Evolutionary conservation across 2,888 invertebrate genomes (phyloP).

Genomic region (Aspidiotus rigidus): DNA sequence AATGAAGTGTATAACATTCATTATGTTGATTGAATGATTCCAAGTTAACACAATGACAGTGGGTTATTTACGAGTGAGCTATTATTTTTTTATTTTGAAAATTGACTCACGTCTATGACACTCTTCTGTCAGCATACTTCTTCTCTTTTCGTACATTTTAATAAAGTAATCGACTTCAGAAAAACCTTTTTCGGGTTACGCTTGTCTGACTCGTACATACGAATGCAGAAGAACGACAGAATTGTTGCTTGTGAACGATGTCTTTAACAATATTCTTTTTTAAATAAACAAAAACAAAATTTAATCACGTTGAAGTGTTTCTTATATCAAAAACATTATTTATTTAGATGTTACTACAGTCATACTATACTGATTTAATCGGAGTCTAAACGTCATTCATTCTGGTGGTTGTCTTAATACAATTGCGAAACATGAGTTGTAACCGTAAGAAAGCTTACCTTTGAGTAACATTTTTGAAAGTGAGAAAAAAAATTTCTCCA

Average conservation of each 20-base stretch:
- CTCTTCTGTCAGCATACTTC: not conserved
- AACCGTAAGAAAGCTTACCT: too few relatives aligned
- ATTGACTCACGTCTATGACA: not conserved
- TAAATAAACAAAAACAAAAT: conserved; percentile 33
- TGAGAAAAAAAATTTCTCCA: too few relatives aligned
- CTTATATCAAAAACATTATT: conserved; percentile 25
- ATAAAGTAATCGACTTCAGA: conserved; percentile 27
- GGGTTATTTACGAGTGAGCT: conserved; percentile 30
- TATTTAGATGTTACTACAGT: conserved; percentile 20
- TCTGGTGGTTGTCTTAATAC: too few relatives aligned
- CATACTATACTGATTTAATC: conserved; percentile 18
- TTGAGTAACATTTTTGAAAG: too few relatives aligned
- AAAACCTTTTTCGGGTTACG: conserved; percentile 11
- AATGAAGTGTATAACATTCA: conserved; percentile 32
- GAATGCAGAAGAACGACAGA: conserved; percentile 16
- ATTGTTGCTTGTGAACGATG: conserved; percentile 20
- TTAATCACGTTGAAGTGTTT: conserved; percentile 33
- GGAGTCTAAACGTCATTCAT: not conserved
- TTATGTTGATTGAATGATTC: conserved; percentile 32
- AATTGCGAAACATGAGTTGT: too few relatives aligned
- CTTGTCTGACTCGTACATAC: not conserved
- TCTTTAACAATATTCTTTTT: conserved; percentile 21
- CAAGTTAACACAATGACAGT: conserved; percentile 31
- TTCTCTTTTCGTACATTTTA: conserved; percentile 18
- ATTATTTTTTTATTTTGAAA: conserved; percentile 3